These are phyloP conservation scores for Trichomalopsis sarcophagae DNA, from an alignment of 1,140 invertebrate genomes.

Conservation along the genomic window DNA sequence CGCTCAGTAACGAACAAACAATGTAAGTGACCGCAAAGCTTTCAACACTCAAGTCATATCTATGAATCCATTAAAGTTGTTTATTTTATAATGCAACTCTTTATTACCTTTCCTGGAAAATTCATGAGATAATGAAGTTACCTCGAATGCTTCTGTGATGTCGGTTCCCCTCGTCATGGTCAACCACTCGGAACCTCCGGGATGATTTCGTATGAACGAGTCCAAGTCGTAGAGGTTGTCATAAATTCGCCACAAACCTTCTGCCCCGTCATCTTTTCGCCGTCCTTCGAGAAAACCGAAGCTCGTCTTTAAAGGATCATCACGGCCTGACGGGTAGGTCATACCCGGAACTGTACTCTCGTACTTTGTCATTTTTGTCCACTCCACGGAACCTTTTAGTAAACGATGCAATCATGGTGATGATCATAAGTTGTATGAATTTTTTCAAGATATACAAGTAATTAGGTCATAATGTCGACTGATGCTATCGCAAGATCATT, in stretches of 20 bases:
- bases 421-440: too few species aligned
- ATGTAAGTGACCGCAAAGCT: too few species aligned
- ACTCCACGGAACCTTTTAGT: too few species aligned
- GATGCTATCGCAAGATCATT: too few species aligned
- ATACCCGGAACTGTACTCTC: constrained; percentile 66
- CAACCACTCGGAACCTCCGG: constrained; percentile 89
- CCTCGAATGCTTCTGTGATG: constrained; percentile 86
- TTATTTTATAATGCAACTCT: too few species aligned
- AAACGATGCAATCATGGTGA: too few species aligned
- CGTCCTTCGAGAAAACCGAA: constrained; percentile 77
- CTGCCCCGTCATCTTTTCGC: constrained; percentile 81
- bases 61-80: too few species aligned
- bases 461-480: too few species aligned
- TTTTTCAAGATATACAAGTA: too few species aligned
- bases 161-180: constrained; percentile 82
- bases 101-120: too few species aligned
- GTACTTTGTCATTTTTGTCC: constrained; percentile 48
- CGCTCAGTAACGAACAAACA: too few species aligned
- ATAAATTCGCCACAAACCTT: constrained; percentile 86
- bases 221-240: constrained; percentile 85
- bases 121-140: constrained; percentile 35
- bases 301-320: constrained; percentile 55
- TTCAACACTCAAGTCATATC: too few species aligned
- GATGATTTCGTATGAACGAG: constrained; percentile 82
- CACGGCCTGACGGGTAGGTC: constrained; percentile 53